Evolutionary conservation across 2,888 invertebrate genomes (phyloP).

Genomic region (Sphaeridia pumilis): DNA sequence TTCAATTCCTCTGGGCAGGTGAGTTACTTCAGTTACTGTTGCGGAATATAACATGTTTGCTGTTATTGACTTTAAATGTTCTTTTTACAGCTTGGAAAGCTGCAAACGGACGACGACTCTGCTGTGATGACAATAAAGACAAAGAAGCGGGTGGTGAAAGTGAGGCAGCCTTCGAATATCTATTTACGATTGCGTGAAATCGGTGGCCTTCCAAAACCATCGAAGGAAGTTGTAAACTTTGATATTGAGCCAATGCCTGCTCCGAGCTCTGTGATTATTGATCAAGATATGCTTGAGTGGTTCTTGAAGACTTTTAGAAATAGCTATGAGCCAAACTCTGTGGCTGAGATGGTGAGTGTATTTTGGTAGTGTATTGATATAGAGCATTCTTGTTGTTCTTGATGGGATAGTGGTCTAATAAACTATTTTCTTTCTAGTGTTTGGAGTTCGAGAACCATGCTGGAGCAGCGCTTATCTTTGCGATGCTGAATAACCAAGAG

Average conservation of each 20-base stretch:
- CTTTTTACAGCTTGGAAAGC: conserved; percentile 24
- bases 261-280: conserved; percentile 21
- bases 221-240: conserved; percentile 25
- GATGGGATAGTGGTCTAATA: too few species aligned
- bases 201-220: conserved; percentile 30
- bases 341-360: conserved; percentile 29
- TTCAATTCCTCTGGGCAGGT: conserved; percentile 33
- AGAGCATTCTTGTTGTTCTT: too few species aligned
- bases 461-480: conserved; percentile 43
- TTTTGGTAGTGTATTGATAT: too few species aligned
- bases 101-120: conserved; percentile 33
- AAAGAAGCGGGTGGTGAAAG: conserved; percentile 35
- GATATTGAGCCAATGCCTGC: conserved; percentile 22
- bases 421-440: too few species aligned
- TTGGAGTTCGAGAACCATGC: conserved; percentile 42
- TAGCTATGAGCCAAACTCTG: conserved; percentile 26
- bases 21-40: conserved; percentile 12
- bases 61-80: conserved; percentile 3
- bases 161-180: conserved; percentile 35
- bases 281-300: conserved; percentile 33
- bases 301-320: conserved; percentile 26
- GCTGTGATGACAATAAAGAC: conserved; percentile 35
- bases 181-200: conserved; percentile 33
- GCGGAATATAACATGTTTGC: conserved; percentile 30
- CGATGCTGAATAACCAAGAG: conserved; percentile 41